Percentiles rank a stretch among this genome's conserved stretches.
Conservation (phyloP, 2,113 vertebrate species). For the Petaurus breviceps region DNA sequence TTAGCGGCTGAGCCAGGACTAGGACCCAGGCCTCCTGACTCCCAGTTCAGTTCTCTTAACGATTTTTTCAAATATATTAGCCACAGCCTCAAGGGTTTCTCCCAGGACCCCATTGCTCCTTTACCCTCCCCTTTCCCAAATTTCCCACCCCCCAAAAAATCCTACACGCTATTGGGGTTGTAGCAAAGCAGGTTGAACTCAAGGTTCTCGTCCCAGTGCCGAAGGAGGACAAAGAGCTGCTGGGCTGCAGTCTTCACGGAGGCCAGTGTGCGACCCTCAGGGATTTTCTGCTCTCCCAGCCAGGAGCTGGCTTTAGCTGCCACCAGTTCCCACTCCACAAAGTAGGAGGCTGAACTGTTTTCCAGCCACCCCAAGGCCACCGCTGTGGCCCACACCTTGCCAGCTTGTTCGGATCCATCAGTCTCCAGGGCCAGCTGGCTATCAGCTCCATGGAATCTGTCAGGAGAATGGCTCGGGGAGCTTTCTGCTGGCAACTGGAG, state of each 20-base stretch:
- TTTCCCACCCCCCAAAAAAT: fast-evolving
- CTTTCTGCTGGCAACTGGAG: conserved; percentile 63
- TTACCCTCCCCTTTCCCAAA: fast-evolving
- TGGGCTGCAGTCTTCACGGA: conserved; percentile 90
- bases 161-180: conserved; percentile 91
- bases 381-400: conserved; percentile 94
- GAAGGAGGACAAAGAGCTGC: conserved; percentile 96
- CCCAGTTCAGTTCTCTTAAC: conserved; percentile 34
- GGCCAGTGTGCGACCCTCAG: conserved; percentile 87
- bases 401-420: conserved; percentile 78
- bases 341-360: conserved; percentile 93
- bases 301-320: conserved; percentile 95
- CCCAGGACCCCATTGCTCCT: fast-evolving
- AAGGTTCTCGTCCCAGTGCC: conserved; percentile 98
- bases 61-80: conserved; percentile 39
- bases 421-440: conserved; percentile 66
- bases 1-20: conserved; percentile 26
- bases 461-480: conserved; percentile 69
- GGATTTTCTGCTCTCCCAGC: conserved; percentile 89
- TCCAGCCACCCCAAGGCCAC: conserved; percentile 97
- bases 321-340: conserved; percentile 96
- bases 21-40: conserved; percentile 21
- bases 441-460: conserved; percentile 36
- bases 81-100: conserved; percentile 4
- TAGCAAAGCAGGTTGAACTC: conserved; percentile 98